Evolutionary conservation across 2,113 vertebrate species (phyloP).

Genomic region (Spheniscus mendiculus): DNA sequence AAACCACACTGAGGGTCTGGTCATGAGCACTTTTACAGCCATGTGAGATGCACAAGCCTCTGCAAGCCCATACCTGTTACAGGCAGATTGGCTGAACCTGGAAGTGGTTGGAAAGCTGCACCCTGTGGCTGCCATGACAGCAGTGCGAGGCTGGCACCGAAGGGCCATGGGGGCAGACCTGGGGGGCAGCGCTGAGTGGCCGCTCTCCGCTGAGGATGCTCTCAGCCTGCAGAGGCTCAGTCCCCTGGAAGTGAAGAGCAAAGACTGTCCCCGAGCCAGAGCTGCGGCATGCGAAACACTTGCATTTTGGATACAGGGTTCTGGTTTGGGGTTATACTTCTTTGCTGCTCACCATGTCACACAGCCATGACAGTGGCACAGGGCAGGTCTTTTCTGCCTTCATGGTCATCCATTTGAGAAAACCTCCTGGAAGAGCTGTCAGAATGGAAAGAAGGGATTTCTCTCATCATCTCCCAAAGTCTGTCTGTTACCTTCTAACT

Average conservation of each 20-base stretch:
- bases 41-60: not conserved
- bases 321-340: not conserved
- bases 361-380: not conserved
- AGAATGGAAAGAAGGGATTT: not conserved
- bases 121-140: not conserved
- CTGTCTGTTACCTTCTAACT: not conserved
- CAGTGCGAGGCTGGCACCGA: not conserved
- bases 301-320: not conserved
- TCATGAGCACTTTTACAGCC: not conserved
- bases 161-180: not conserved
- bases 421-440: not conserved
- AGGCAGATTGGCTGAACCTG: not conserved
- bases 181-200: accelerated
- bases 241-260: not conserved
- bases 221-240: not conserved
- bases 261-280: not conserved
- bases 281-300: not conserved
- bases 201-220: not conserved
- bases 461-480: not conserved
- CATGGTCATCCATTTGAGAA: not conserved
- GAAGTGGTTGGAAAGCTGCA: not conserved
- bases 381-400: not conserved
- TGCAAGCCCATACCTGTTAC: not conserved
- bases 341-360: accelerated
- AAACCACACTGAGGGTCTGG: not conserved